phyloP scores from a whole-genome alignment of 2,113 vertebrate genomes.

The Dipodomys spectabilis region DNA sequence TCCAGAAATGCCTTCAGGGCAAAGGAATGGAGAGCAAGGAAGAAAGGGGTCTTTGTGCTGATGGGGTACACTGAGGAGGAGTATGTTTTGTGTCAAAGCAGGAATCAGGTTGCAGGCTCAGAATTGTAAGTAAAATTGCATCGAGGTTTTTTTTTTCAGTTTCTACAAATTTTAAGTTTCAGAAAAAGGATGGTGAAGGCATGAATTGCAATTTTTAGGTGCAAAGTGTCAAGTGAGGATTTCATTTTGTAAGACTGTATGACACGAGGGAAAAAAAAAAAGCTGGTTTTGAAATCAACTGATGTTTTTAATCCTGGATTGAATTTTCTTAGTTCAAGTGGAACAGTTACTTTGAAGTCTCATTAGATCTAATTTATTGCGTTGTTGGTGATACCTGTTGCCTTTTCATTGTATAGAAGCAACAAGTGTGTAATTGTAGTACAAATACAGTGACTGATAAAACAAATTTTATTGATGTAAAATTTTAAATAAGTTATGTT shows the following conservation, averaged over 20 bases:
- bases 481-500: conserved; percentile 43
- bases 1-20: conserved; percentile 94
- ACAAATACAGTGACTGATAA: conserved; percentile 26
- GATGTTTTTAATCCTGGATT: conserved; percentile 54
- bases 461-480: conserved; percentile 46
- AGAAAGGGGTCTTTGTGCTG: conserved; percentile 80
- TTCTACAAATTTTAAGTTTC: conserved; percentile 82
- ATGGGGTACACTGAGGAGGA: conserved; percentile 80
- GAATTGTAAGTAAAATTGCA: conserved; percentile 83
- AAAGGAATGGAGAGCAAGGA: conserved; percentile 83
- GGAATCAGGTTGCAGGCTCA: conserved; percentile 80
- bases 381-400: conserved; percentile 55
- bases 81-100: conserved; percentile 79
- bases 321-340: conserved; percentile 57
- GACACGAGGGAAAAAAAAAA: conserved; percentile 51
- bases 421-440: conserved; percentile 66
- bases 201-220: conserved; percentile 69
- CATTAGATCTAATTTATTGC: conserved; percentile 39
- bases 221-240: conserved; percentile 80
- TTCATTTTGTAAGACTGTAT: conserved; percentile 71
- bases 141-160: conserved; percentile 78
- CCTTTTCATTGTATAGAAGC: conserved; percentile 65
- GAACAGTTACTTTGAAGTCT: conserved; percentile 65
- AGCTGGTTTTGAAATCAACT: conserved; percentile 75
- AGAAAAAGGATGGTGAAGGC: conserved; percentile 76